A percentile compares a stretch with the other conserved stretches of the same genome.
phyloP scores from a whole-genome alignment of 2,113 vertebrate species.

The Thalassarche chlororhynchos region DNA sequence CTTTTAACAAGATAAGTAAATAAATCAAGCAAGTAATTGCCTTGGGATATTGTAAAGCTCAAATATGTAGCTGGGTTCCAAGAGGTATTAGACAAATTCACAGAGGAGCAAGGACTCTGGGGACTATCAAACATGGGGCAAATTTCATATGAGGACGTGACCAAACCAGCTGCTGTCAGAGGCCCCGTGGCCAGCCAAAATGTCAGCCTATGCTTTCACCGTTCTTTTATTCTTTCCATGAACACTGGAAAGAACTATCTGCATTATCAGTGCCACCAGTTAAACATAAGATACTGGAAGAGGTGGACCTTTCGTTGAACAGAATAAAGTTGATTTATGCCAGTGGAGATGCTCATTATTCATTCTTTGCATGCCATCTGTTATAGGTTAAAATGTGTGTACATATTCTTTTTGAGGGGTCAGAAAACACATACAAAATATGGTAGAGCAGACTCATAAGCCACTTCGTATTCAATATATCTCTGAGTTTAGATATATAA shows the following conservation, averaged over 20 bases:
- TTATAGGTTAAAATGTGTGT: not conserved
- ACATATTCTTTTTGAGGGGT: not conserved
- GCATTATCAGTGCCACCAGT: no score
- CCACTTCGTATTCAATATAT: not conserved
- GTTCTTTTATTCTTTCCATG: not conserved
- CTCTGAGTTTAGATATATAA: not conserved
- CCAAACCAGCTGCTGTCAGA: not conserved
- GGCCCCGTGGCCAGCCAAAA: not conserved
- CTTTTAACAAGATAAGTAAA: not conserved
- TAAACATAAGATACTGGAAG: not conserved
- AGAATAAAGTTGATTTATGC: not conserved
- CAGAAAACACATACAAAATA: not conserved
- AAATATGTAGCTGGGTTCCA: not conserved
- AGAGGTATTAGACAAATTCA: not conserved
- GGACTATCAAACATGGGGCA: not conserved
- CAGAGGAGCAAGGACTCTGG: not conserved
- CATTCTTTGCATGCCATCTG: not conserved
- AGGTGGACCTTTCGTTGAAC: not conserved
- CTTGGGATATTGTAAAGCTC: not conserved
- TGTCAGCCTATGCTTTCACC: not conserved
- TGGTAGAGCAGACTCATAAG: not conserved
- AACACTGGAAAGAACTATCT: not conserved
- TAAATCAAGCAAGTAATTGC: not conserved
- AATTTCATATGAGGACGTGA: not conserved
- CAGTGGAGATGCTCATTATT: not conserved